These are phyloP conservation scores for Scaptomyza hsui DNA, from an alignment of 1,140 invertebrate species.

Conservation along the genomic window DNA sequence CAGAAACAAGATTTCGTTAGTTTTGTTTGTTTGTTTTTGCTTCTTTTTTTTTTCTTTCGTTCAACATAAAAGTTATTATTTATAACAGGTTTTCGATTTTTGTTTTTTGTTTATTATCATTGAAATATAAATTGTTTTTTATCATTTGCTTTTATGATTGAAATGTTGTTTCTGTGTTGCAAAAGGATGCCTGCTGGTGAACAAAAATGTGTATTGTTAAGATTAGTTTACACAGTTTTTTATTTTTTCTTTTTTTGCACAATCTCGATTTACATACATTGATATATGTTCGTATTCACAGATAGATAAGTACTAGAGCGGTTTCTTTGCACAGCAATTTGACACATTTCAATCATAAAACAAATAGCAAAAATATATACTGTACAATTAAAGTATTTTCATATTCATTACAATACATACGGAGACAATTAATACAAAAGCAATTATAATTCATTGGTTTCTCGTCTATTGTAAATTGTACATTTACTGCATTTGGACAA, in stretches of 20 bases:
- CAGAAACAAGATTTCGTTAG: constrained; percentile 85
- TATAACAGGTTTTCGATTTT: constrained; percentile 15
- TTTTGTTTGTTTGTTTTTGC: constrained; percentile 48
- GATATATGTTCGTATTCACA: constrained; percentile 12
- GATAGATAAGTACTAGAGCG: constrained; percentile 3
- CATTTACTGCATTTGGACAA: constrained; percentile 2
- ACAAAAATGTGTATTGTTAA: constrained; percentile 73
- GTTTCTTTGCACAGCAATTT: constrained; percentile 58
- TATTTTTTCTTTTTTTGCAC: constrained; percentile 26
- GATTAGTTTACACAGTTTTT: constrained; percentile 59
- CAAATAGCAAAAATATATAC: constrained; percentile 67
- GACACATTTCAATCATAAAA: constrained; percentile 85
- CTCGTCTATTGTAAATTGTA: not conserved
- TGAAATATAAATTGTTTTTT: constrained; percentile 44
- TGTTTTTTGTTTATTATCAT: constrained; percentile 41
- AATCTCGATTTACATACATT: constrained; percentile 37
- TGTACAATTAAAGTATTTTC: constrained; percentile 49
- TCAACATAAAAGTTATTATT: constrained; percentile 21
- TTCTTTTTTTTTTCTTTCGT: constrained; percentile 14
- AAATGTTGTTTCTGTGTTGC: constrained; percentile 85
- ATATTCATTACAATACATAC: constrained; percentile 29
- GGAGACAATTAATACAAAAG: constrained; percentile 22
- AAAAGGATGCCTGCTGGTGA: constrained; percentile 83
- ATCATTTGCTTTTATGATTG: constrained; percentile 82
- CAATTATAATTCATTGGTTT: constrained; percentile 71